Base-by-base conservation (phyloP, 2,888 invertebrate species). In the Pyrochroa serraticornis region DNA sequence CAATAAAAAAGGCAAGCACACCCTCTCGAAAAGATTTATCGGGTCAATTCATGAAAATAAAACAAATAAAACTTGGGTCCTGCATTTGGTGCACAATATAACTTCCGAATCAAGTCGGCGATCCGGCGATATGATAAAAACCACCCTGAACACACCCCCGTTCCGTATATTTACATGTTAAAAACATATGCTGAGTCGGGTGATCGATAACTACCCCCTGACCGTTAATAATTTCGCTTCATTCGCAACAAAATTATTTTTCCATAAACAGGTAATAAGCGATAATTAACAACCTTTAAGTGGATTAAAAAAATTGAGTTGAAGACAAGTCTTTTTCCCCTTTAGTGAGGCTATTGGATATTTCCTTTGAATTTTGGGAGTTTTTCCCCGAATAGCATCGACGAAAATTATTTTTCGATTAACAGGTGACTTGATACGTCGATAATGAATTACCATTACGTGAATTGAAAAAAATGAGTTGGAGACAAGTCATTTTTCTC, bases 21-120 rank as follows among this genome's bases (percentile, higher is more conserved):
- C 57, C 52, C 46, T 47, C 43, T 33, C 14, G 13, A 38, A 44
- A 53, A 56, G 49, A 58, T 58, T 58, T 58, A 58, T 58, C 58
- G 58, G 42, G 32, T 31, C 48, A 58, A 53, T 58, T 37, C 48
- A 53, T 42, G 58, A 51, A 51, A 57, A 49, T 58, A 49, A 41
- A 58, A 58, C 58, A 53, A 58, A 58, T 53, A 53, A 58, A 58
- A 58, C 31, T 58, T 35, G 37, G 42, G 42, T 35, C 44, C 52
- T 49, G 48, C 41, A 53, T 14, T 53, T 31, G 43, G 36, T 52
- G 49, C 47, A 42, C 46, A 50, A 45, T 52, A 52, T 45, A 32
- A 47, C 36, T 14, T 10, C 22, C 22, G 22, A 22, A 22, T 22
- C 22, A 22, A 5, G 5, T 5, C 22, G 22, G 22, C 10, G 14